These are phyloP conservation scores for Megalops atlanticus DNA, from an alignment of 2,113 vertebrate genomes.

Conservation along the genomic window DNA sequence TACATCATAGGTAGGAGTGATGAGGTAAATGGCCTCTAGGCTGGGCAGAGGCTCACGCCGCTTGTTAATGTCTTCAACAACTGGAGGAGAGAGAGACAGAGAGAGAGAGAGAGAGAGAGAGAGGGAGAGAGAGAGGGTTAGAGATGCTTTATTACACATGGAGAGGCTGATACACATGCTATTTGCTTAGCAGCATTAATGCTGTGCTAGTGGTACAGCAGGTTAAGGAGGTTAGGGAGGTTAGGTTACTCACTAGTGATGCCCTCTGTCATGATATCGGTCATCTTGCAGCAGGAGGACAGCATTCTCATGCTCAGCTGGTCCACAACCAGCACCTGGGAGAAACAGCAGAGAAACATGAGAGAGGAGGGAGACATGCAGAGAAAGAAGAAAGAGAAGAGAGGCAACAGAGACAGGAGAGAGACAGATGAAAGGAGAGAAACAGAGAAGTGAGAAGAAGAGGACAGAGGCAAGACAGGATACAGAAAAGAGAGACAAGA, in stretches of 20 bases:
- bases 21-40: conserved; percentile 96
- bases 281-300: conserved; percentile 98
- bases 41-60: conserved; percentile 90
- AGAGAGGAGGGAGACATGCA: not conserved
- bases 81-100: conserved; percentile 57
- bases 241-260: conserved; percentile 88
- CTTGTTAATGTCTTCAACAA: conserved; percentile 95
- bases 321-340: conserved; percentile 94
- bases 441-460: not conserved
- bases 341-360: not conserved
- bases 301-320: conserved; percentile 97
- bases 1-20: conserved; percentile 93
- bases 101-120: not conserved
- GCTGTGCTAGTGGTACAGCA: too few species aligned
- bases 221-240: not conserved
- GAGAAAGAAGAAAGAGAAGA: not conserved
- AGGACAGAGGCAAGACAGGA: not conserved
- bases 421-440: not conserved
- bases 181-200: not conserved
- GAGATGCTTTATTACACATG: not conserved
- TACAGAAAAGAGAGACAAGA: too few species aligned
- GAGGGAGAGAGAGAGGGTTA: not conserved
- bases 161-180: not conserved
- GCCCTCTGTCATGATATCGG: conserved; percentile 97
- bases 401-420: not conserved